Percentiles rank a stretch among this genome's conserved stretches.
These are phyloP conservation scores for Polyboroides typus DNA, from an alignment of 2,797 vertebrate species.

Conservation along the genomic window DNA sequence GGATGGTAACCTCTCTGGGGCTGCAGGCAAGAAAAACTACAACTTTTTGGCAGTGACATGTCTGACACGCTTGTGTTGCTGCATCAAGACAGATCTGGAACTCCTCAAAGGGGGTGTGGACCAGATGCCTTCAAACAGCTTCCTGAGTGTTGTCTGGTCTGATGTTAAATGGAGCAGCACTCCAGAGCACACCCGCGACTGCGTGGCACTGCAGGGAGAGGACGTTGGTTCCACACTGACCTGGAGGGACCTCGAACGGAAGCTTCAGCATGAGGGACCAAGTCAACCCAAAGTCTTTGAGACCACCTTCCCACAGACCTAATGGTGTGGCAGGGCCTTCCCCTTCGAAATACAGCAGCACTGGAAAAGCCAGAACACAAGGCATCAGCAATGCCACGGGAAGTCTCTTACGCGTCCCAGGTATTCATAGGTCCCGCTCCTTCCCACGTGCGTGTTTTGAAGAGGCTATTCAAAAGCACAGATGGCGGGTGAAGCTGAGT, in stretches of 20 bases:
- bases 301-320: background rate
- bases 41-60: background rate
- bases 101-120: background rate
- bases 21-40: background rate
- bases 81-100: background rate
- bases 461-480: background rate
- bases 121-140: background rate
- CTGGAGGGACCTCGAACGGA: fast-evolving
- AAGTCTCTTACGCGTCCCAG: background rate
- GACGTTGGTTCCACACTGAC: fast-evolving
- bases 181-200: background rate
- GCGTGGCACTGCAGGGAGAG: fast-evolving
- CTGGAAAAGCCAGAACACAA: background rate
- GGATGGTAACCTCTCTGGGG: background rate
- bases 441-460: background rate
- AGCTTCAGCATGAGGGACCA: background rate
- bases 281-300: background rate
- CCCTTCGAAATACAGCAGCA: background rate
- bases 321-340: background rate
- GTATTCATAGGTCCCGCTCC: background rate
- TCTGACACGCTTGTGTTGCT: background rate
- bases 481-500: background rate
- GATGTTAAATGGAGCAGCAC: background rate
- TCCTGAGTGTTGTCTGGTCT: background rate
- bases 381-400: background rate